A percentile compares a stretch with the other conserved stretches of the same genome.
phyloP scores from a whole-genome alignment of 2,888 invertebrate genomes.

The Pyrgus malvae region DNA sequence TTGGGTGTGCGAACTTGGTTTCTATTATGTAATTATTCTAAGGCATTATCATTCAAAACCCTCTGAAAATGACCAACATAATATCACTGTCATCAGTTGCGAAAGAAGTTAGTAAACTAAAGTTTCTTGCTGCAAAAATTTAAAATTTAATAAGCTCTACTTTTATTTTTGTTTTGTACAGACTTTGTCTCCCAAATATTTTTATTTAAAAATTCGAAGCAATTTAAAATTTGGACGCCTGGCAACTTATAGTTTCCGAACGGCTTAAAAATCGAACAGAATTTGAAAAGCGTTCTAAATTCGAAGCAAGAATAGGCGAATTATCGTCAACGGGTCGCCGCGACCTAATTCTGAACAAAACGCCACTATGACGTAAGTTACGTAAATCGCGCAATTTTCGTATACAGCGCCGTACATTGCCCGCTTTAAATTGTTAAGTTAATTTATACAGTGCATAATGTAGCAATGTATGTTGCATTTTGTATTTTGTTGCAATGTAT shows the following conservation, averaged over 20 bases:
- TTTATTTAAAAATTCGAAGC: no score
- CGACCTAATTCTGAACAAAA: constrained; percentile 25
- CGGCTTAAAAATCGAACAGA: constrained; percentile 8
- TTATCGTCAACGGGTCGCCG: constrained; percentile 16
- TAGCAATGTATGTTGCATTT: constrained; percentile 17
- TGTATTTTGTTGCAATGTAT: no score
- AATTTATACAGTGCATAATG: constrained; percentile 24
- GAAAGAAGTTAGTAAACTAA: no score
- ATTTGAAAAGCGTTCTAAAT: constrained; percentile 16
- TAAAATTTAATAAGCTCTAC: no score
- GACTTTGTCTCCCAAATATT: no score
- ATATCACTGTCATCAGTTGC: no score
- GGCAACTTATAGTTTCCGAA: background rate
- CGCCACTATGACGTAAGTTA: constrained; percentile 14
- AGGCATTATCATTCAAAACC: no score
- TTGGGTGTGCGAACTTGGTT: no score
- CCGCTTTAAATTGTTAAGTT: constrained; percentile 16
- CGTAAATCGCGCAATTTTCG: constrained; percentile 16
- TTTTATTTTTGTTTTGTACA: no score
- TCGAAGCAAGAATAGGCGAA: constrained; percentile 18
- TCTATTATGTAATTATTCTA: no score
- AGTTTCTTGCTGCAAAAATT: no score
- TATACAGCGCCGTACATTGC: constrained; percentile 17
- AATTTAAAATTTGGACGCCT: background rate
- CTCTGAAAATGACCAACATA: no score